These are phyloP conservation scores for Siphlonurus alternatus DNA, from an alignment of 2,888 invertebrate genomes.

Conservation along the genomic window DNA sequence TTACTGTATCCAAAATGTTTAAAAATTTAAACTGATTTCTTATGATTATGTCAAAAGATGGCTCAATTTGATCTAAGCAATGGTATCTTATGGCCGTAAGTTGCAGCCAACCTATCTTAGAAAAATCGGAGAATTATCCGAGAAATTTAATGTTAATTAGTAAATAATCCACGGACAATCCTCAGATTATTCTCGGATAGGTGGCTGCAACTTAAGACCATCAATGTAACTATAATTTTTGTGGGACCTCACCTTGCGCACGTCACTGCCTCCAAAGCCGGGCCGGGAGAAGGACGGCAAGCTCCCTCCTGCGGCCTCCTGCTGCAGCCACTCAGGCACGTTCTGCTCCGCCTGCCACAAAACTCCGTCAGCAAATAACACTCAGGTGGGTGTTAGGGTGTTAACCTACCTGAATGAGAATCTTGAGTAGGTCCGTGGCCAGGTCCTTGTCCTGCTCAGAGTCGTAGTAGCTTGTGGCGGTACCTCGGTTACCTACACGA, in stretches of 20 bases:
- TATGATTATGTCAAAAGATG: too few species aligned
- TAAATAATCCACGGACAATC: too few species aligned
- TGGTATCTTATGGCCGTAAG: too few species aligned
- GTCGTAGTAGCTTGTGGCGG: constrained; percentile 41
- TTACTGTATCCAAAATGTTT: too few species aligned
- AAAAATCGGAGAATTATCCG: too few species aligned
- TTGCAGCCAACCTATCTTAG: too few species aligned
- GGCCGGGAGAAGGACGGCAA: background rate
- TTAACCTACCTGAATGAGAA: constrained; percentile 39
- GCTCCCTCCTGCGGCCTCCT: background rate
- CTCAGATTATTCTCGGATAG: too few species aligned
- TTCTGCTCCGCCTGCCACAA: background rate
- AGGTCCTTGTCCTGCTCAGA: constrained; percentile 36
- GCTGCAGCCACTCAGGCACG: background rate
- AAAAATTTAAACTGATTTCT: too few species aligned
- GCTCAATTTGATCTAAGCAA: too few species aligned
- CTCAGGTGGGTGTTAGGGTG: background rate
- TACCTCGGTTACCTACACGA: constrained; percentile 29
- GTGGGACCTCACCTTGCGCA: background rate
- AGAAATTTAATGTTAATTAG: too few species aligned
- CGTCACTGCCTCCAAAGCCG: background rate
- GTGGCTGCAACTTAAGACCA: too few species aligned
- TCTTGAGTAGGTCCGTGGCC: constrained; percentile 46
- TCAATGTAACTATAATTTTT: too few species aligned
- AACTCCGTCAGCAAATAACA: constrained; percentile 26